Conservation (phyloP, 2,113 vertebrate genomes). For the Chinchilla lanigera region DNA sequence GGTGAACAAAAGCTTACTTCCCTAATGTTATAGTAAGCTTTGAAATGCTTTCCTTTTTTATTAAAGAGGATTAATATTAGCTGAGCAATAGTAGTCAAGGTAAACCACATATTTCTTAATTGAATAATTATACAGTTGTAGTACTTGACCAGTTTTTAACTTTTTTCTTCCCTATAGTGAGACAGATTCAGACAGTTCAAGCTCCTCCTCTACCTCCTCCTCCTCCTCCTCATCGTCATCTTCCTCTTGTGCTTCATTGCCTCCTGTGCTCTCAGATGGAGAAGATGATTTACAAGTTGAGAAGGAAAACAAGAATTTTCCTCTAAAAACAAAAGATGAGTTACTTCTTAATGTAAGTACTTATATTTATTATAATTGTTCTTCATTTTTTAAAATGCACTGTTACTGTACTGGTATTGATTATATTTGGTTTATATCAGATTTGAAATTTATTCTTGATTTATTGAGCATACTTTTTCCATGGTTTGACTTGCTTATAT, state of each 20-base stretch:
- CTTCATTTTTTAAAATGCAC: slow-evolving; percentile 6
- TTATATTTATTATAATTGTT: not conserved
- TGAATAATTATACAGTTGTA: not conserved
- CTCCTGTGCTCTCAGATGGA: slow-evolving; percentile 83
- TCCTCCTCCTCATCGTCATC: slow-evolving; percentile 70
- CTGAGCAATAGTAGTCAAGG: not conserved
- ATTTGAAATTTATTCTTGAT: not conserved
- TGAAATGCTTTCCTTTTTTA: slow-evolving; percentile 40
- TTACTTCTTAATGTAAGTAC: slow-evolving; percentile 86
- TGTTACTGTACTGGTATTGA: not conserved
- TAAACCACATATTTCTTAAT: not conserved
- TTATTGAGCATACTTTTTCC: not conserved
- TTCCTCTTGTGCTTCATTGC: slow-evolving; percentile 53
- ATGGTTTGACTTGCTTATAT: not conserved
- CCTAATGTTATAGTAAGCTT: not conserved
- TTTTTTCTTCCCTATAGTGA: slow-evolving; percentile 81
- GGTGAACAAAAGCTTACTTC: not conserved
- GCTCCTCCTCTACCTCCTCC: slow-evolving; percentile 76
- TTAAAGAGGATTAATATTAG: not conserved
- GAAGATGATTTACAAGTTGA: slow-evolving; percentile 79
- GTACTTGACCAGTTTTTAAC: slow-evolving; percentile 26
- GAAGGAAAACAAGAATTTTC: slow-evolving; percentile 78
- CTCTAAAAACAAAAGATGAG: slow-evolving; percentile 86
- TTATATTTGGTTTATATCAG: not conserved
- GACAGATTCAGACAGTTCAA: slow-evolving; percentile 86